Evolutionary conservation across 1,140 invertebrate genomes (phyloP).

Genomic region (Eueides isabella): DNA sequence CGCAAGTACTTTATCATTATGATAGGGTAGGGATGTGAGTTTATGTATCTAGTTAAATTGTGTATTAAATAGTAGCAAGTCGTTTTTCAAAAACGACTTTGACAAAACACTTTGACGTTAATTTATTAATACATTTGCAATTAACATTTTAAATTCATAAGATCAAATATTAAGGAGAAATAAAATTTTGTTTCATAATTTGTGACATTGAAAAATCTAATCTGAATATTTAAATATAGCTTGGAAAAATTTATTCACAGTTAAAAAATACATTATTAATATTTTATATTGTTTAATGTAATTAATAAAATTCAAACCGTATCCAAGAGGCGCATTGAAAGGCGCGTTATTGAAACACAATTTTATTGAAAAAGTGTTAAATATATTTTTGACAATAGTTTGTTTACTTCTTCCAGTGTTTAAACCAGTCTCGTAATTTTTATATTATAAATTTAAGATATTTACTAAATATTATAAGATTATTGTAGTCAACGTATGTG

Average conservation of each 20-base stretch:
- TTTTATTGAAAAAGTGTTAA: background rate
- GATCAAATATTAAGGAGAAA: no score
- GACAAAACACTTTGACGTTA: background rate
- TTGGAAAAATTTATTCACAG: no score
- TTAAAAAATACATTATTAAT: background rate
- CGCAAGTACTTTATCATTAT: background rate
- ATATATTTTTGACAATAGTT: background rate
- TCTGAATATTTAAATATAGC: background rate
- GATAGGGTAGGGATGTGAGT: no score
- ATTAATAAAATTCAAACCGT: background rate
- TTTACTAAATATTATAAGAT: background rate
- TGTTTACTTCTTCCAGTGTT: background rate
- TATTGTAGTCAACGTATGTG: conserved; percentile 16
- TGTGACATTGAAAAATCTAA: background rate
- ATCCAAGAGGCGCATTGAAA: background rate
- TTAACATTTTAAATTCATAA: no score
- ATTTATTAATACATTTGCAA: background rate
- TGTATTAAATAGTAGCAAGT: background rate
- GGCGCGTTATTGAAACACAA: background rate
- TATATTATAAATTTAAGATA: conserved; percentile 9
- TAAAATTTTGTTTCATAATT: background rate
- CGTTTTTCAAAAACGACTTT: background rate
- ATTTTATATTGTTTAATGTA: background rate
- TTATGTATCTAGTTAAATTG: no score
- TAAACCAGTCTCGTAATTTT: conserved; percentile 19